phyloP scores from a whole-genome alignment of 2,113 vertebrate species.

The Grallaria varia region DNA sequence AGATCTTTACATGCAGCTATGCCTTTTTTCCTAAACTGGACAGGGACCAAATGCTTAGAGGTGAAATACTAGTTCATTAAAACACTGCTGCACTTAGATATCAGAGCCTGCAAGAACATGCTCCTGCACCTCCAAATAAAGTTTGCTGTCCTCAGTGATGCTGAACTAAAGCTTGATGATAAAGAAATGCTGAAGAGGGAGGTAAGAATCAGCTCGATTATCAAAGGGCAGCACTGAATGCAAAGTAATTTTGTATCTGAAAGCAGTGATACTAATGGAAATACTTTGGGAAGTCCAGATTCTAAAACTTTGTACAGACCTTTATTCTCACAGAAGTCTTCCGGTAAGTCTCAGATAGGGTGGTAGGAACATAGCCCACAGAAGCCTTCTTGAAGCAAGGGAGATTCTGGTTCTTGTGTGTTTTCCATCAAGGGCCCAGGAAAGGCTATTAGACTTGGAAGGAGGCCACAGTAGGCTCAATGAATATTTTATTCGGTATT shows the following conservation, averaged over 20 bases:
- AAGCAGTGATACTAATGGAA: not conserved
- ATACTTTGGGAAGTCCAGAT: not conserved
- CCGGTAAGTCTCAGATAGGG: not conserved
- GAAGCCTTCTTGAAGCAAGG: not conserved
- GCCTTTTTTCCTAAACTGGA: not conserved
- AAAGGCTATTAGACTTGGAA: constrained; percentile 30
- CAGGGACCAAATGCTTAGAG: not conserved
- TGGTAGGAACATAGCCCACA: not conserved
- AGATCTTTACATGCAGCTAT: not conserved
- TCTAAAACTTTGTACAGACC: not conserved
- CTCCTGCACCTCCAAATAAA: not conserved
- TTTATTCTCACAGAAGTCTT: not conserved
- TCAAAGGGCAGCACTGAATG: not conserved
- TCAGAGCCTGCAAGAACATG: not conserved
- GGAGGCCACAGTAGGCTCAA: not conserved
- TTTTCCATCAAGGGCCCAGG: not conserved
- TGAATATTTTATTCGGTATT: constrained; percentile 13
- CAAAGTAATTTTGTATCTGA: not conserved
- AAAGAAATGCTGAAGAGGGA: not conserved
- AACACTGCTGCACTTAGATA: not conserved
- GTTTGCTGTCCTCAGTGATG: not conserved
- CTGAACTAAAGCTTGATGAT: not conserved
- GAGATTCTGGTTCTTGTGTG: not conserved
- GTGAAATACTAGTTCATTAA: not conserved
- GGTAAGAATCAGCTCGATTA: not conserved